Evolutionary conservation across 2,797 vertebrate genomes (phyloP).

Genomic region (Salmo trutta): DNA sequence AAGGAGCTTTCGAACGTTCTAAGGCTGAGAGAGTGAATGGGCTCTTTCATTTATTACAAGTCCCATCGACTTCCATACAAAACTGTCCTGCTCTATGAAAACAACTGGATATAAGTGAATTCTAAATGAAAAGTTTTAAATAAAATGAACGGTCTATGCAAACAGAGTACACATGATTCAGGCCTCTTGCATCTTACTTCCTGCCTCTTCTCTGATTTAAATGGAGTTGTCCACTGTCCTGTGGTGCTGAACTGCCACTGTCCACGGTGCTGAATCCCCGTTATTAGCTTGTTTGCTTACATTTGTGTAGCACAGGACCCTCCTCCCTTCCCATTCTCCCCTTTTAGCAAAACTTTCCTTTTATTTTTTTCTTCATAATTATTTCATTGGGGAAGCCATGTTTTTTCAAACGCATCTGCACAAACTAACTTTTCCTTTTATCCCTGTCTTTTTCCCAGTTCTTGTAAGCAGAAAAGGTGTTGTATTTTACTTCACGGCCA

Average conservation of each 20-base stretch:
- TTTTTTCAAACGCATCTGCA: constrained; percentile 34
- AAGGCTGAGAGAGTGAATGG: not conserved
- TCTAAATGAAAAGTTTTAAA: not conserved
- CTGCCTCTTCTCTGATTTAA: not conserved
- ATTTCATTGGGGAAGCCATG: constrained; percentile 39
- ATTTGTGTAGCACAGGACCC: not conserved
- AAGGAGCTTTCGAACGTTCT: not conserved
- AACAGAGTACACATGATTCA: not conserved
- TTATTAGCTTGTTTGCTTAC: not conserved
- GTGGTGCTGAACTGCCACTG: not conserved
- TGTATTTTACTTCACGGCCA: constrained; percentile 55
- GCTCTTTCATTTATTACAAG: not conserved
- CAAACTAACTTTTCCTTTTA: constrained; percentile 38
- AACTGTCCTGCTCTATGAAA: not conserved
- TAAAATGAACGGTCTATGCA: not conserved
- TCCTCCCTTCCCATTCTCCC: constrained; percentile 18
- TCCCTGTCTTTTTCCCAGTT: constrained; percentile 32
- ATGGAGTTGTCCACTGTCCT: not conserved
- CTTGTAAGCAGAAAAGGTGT: constrained; percentile 39
- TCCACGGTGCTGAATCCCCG: not conserved
- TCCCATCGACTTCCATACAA: not conserved
- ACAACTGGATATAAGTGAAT: not conserved
- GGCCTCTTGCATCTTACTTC: not conserved
- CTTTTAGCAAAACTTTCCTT: constrained; percentile 46
- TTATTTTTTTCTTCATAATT: constrained; percentile 47